Evolutionary conservation across 2,888 invertebrate species (phyloP), one percentile per base, ranked within the genome.

Genomic region (Sabatieria punctata): DNA sequence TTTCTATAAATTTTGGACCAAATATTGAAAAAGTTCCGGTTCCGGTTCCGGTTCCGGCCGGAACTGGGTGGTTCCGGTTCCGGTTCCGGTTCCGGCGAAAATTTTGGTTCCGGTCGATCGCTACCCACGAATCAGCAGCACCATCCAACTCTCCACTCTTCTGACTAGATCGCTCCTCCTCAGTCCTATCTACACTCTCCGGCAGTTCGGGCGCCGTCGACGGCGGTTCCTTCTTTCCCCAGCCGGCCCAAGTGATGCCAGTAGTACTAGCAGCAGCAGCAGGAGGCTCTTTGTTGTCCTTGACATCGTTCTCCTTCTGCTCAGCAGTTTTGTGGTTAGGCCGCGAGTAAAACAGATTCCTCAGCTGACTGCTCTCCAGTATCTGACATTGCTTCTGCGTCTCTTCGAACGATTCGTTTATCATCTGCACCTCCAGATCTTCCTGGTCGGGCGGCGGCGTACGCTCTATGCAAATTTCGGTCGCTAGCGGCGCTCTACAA

Each of bases 111-210:
- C n/a, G n/a, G n/a, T n/a, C n/a, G n/a, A n/a, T n/a, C n/a, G n/a
- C n/a, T n/a, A n/a, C n/a, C 85, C 85, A 85, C 51, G 82, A 79
- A 58, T 80, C 30, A 30, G 30, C 30, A 15, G 30, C 30, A 15
- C 8, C 30, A 11, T 8, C 30, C 8, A 8, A 11, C 8, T 8
- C 30, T 8, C 30, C 30, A 11, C 8, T 8, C 30, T 8, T 30
- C 30, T 30, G 8, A 30, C 30, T 15, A 30, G 30, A 11, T 11
- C 30, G 15, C 30, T 30, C 30, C 30, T 30, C 15, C 30, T 30
- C 30, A 8, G 15, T 8, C 15, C 8, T 30, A 8, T 30, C 15
- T 15, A 30, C 30, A 11, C 30, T 11, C 30, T 8, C 30, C 30
- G 15, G 15, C 30, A 30, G 15, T 30, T 30, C 8, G 8, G 8